Percentiles rank a stretch among this genome's conserved stretches.
These are phyloP conservation scores for Nixonia krombeini DNA, from an alignment of 1,140 invertebrate genomes.

Conservation along the genomic window DNA sequence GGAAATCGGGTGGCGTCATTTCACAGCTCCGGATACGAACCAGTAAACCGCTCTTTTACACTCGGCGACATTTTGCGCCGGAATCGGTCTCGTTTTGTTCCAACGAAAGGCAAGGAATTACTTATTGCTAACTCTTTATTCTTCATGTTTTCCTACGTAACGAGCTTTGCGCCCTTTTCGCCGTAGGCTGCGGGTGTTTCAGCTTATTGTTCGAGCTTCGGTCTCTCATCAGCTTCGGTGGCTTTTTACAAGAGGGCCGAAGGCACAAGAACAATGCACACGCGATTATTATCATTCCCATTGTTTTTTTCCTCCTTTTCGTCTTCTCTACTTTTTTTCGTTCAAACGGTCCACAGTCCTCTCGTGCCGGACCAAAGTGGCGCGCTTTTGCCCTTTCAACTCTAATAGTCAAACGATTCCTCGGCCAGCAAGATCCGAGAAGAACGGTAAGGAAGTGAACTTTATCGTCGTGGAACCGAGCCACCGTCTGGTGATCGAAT, in stretches of 20 bases:
- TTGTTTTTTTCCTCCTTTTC: constrained; percentile 16
- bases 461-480: constrained; percentile 37
- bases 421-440: not conserved
- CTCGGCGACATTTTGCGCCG: not conserved
- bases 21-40: too few relatives aligned
- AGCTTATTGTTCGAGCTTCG: constrained; percentile 37
- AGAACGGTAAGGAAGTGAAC: constrained; percentile 17
- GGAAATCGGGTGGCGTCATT: too few relatives aligned
- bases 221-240: constrained; percentile 29
- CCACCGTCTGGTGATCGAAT: constrained; percentile 53
- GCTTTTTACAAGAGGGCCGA: constrained; percentile 25
- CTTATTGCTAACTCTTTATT: constrained; percentile 17
- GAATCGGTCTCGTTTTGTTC: not conserved
- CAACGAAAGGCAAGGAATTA: constrained; percentile 29
- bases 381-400: not conserved
- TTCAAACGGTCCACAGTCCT: constrained; percentile 14
- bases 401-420: constrained; percentile 11
- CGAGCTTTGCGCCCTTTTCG: constrained; percentile 35
- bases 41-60: not conserved
- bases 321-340: not conserved
- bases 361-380: not conserved
- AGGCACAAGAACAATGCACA: constrained; percentile 31
- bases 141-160: constrained; percentile 37
- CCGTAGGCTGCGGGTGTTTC: not conserved
- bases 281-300: constrained; percentile 29